phyloP scores from a whole-genome alignment of 2,113 vertebrate genomes.

The Vimba vimba region DNA sequence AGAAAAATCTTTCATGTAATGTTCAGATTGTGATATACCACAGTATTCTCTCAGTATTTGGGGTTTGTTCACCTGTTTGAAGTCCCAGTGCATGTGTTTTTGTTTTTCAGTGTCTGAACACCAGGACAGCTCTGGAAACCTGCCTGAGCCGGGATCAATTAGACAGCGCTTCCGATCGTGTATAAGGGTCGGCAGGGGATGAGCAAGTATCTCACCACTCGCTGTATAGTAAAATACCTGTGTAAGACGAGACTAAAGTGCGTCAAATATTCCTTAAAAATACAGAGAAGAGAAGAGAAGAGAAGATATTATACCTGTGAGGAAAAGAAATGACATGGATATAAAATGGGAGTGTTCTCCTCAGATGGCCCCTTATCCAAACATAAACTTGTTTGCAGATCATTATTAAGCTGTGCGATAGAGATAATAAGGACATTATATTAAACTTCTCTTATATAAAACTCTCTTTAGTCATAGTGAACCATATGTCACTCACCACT shows the following conservation, averaged over 20 bases:
- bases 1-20: neutral
- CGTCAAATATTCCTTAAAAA: neutral
- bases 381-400: slow-evolving; percentile 59
- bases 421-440: neutral
- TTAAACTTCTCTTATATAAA: neutral
- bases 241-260: neutral
- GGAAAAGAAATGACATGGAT: slow-evolving; percentile 57
- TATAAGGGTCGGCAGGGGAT: slow-evolving; percentile 62
- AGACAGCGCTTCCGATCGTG: slow-evolving; percentile 66
- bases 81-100: slow-evolving; percentile 71
- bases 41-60: neutral
- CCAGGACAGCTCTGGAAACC: slow-evolving; percentile 56
- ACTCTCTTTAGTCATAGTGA: neutral
- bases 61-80: slow-evolving; percentile 69
- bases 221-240: slow-evolving; percentile 62
- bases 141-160: slow-evolving; percentile 59
- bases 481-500: slow-evolving; percentile 60
- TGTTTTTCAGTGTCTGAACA: slow-evolving; percentile 62
- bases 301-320: slow-evolving; percentile 61
- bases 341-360: slow-evolving; percentile 64
- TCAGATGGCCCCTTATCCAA: slow-evolving; percentile 68
- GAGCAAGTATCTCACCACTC: slow-evolving; percentile 64
- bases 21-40: too few relatives aligned
- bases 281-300: neutral
- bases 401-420: slow-evolving; percentile 62